Conservation (phyloP, 2,888 invertebrate genomes). For the Zootermopsis nevadensis region DNA sequence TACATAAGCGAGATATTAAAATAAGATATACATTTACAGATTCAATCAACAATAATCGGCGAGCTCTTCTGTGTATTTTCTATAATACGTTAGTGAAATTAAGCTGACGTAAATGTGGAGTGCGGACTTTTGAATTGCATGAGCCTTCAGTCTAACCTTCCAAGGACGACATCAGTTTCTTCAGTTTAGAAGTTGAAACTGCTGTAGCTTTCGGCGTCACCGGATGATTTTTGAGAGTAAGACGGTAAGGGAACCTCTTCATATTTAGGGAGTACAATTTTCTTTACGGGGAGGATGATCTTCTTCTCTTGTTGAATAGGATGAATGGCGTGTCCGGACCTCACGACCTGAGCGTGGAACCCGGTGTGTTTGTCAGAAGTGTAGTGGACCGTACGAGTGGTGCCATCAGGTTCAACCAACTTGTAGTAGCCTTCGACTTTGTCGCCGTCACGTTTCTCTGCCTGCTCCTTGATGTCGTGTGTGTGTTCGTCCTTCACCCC, state of each 20-base stretch:
- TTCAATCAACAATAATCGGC: too few relatives aligned
- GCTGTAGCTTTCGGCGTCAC: not conserved
- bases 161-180: too few relatives aligned
- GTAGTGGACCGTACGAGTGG: conserved; percentile 67
- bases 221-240: not conserved
- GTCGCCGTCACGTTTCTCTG: conserved; percentile 43
- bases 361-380: conserved; percentile 66
- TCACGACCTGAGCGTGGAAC: conserved; percentile 66
- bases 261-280: not conserved
- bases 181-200: not conserved
- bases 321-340: conserved; percentile 72
- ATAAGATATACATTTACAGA: too few relatives aligned
- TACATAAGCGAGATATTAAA: too few relatives aligned
- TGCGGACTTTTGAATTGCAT: too few relatives aligned
- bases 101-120: too few relatives aligned
- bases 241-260: not conserved
- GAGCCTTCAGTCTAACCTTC: too few relatives aligned
- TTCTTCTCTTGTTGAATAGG: conserved; percentile 57
- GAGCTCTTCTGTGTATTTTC: too few relatives aligned
- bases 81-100: too few relatives aligned
- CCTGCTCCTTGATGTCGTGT: conserved; percentile 37
- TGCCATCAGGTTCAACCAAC: conserved; percentile 40
- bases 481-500: conserved; percentile 39
- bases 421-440: too few relatives aligned
- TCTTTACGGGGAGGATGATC: not conserved